phyloP scores from a whole-genome alignment of 2,113 vertebrate species.

The Clarias batrachus region DNA sequence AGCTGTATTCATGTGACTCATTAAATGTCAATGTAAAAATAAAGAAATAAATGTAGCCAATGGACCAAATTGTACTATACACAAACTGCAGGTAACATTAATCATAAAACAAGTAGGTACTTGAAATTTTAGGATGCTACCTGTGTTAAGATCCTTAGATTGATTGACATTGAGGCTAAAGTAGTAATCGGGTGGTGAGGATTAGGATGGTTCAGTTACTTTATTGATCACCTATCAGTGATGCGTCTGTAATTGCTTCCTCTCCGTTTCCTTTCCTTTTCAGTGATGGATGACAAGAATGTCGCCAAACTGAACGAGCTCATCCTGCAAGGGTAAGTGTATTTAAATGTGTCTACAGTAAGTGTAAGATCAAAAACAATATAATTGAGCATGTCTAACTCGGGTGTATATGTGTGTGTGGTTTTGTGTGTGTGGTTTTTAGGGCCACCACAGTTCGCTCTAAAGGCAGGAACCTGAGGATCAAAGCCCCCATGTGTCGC shows the following conservation, averaged over 20 bases:
- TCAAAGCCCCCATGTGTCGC: conserved; percentile 97
- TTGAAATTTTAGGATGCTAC: no score
- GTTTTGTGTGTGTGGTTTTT: conserved; percentile 40
- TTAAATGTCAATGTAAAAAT: not conserved
- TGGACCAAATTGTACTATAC: no score
- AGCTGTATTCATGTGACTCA: not conserved
- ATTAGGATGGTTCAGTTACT: not conserved
- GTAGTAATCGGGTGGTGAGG: not conserved
- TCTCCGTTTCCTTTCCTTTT: conserved; percentile 52
- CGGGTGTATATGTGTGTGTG: not conserved
- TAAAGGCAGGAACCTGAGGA: conserved; percentile 94
- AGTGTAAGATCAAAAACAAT: not conserved
- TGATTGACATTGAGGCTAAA: not conserved
- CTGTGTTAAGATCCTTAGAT: not conserved
- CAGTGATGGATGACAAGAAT: conserved; percentile 99
- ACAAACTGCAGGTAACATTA: no score
- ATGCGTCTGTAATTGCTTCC: not conserved
- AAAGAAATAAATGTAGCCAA: no score
- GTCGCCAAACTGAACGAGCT: conserved; percentile 94
- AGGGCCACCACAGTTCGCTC: conserved; percentile 96
- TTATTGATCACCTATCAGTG: conserved; percentile 28
- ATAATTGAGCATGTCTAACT: not conserved
- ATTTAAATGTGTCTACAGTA: not conserved
- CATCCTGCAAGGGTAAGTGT: conserved; percentile 89
- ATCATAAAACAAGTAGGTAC: no score